A percentile compares a stretch with the other conserved stretches of the same genome.
Conservation (phyloP, 2,888 invertebrate species). For the Sminthurides aquaticus region DNA sequence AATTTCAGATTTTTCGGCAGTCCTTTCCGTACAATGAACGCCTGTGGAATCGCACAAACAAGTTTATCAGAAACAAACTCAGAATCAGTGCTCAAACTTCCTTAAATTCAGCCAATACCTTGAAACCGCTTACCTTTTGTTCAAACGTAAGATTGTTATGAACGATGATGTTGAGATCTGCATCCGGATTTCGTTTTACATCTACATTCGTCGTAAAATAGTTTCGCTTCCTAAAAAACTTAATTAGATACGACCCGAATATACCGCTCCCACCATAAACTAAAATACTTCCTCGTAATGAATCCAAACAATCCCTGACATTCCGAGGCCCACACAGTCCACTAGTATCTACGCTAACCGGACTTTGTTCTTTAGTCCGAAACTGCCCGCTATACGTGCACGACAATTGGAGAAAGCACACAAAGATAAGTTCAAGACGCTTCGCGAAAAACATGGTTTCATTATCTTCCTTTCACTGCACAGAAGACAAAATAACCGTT, state of each 20-base stretch:
- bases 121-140: constrained; percentile 18
- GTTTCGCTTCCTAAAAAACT: constrained; percentile 11
- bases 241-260: constrained; percentile 16
- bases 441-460: too few species aligned
- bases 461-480: too few species aligned
- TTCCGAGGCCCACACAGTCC: constrained; percentile 1
- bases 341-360: not conserved
- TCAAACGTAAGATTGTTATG: constrained; percentile 16
- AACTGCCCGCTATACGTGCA: not conserved
- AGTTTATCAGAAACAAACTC: too few species aligned
- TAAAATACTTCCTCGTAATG: constrained; percentile 7
- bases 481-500: too few species aligned
- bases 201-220: constrained; percentile 15
- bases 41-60: too few species aligned
- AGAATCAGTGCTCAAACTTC: too few species aligned
- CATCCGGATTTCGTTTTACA: constrained; percentile 9
- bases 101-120: too few species aligned
- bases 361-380: not conserved
- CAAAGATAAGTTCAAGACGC: too few species aligned
- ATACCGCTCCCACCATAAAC: constrained; percentile 17
- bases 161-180: constrained; percentile 13
- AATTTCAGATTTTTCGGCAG: constrained; percentile 8
- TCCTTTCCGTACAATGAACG: constrained; percentile 14
- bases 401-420: not conserved
- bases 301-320: constrained; percentile 3